phyloP scores from a whole-genome alignment of 2,113 vertebrate genomes.

The Dipodomys stephensi region DNA sequence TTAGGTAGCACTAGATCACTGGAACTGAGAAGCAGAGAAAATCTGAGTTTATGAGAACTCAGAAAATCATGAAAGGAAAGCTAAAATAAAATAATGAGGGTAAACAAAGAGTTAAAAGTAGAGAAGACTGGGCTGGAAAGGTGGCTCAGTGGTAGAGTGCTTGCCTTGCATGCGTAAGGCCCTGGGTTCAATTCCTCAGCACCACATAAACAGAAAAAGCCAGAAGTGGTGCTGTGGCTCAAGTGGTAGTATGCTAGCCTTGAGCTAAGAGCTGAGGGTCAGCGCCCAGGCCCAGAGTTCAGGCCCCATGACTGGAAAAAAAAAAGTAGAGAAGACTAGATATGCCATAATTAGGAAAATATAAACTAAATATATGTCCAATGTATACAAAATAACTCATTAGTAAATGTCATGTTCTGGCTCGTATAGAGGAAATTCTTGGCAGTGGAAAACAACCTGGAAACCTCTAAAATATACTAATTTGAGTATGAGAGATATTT shows the following conservation, averaged over 20 bases:
- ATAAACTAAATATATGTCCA: background rate
- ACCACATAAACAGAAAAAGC: too few relatives aligned
- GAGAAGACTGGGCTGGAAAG: background rate
- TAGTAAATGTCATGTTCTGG: background rate
- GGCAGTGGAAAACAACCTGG: background rate
- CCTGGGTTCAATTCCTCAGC: too few relatives aligned
- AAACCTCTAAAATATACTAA: constrained; percentile 46
- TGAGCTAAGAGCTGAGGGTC: too few relatives aligned
- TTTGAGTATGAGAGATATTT: constrained; percentile 53
- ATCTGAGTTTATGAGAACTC: background rate
- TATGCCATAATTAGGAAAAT: background rate
- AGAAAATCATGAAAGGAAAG: background rate
- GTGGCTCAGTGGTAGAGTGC: too few relatives aligned
- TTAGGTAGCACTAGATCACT: background rate
- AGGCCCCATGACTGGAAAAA: too few relatives aligned
- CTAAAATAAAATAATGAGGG: constrained; percentile 9
- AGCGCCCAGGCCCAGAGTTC: too few relatives aligned
- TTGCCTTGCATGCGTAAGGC: too few relatives aligned
- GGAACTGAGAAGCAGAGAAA: background rate
- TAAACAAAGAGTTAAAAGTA: background rate
- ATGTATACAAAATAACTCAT: background rate
- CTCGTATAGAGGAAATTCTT: constrained; percentile 1
- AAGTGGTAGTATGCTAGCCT: too few relatives aligned
- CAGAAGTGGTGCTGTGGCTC: too few relatives aligned
- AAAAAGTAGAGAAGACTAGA: background rate